Conservation (phyloP, 2,113 vertebrate genomes). For the Malurus cyaneus region DNA sequence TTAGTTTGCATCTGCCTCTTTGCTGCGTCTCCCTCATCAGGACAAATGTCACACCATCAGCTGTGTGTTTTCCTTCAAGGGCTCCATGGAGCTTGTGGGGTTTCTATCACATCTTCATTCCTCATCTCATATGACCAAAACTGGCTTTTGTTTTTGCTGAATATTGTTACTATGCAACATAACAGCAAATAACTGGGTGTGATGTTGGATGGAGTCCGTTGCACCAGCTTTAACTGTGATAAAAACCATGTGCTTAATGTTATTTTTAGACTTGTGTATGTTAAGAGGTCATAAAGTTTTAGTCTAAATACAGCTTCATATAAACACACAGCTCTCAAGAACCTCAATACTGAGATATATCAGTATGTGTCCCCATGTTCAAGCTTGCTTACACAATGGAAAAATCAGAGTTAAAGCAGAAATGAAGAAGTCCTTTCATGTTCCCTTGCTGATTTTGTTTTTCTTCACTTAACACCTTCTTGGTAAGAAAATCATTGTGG, state of each 20-base stretch:
- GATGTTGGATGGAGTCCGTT: constrained; percentile 20
- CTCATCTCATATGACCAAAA: neutral
- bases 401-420: constrained; percentile 11
- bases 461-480: neutral
- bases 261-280: constrained; percentile 63
- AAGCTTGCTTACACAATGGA: constrained; percentile 15
- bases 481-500: neutral
- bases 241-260: constrained; percentile 39
- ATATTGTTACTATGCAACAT: constrained; percentile 21
- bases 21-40: neutral
- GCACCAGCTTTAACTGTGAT: constrained; percentile 30
- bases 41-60: neutral
- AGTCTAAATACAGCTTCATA: constrained; percentile 40
- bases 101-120: neutral
- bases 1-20: neutral
- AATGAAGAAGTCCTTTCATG: neutral
- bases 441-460: neutral
- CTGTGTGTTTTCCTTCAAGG: neutral
- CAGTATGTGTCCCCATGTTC: neutral
- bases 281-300: constrained; percentile 57
- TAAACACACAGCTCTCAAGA: constrained; percentile 18
- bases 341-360: constrained; percentile 26
- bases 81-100: neutral
- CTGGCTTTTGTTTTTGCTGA: neutral
- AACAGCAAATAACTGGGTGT: constrained; percentile 39